Conservation (phyloP, 2,888 invertebrate genomes). For the Ptychoptera contaminata region DNA sequence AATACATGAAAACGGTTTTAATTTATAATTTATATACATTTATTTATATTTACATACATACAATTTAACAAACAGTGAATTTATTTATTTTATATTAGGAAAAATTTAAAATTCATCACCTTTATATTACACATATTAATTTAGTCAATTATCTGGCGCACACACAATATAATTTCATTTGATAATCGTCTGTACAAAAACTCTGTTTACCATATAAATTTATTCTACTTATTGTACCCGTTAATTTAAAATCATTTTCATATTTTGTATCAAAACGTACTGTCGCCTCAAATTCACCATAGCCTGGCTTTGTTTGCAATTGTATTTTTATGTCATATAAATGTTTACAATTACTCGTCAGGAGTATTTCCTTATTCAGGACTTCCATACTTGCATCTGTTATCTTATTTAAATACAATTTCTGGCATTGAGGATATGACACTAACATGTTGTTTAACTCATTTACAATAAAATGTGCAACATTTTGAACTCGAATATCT, state of each 20-base stretch:
- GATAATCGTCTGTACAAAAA: conserved; percentile 56
- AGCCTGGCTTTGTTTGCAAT: conserved; percentile 34
- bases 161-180: conserved; percentile 63
- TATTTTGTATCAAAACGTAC: conserved; percentile 33
- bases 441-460: conserved; percentile 47
- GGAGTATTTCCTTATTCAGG: conserved; percentile 24
- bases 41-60: too few relatives aligned
- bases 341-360: conserved; percentile 23
- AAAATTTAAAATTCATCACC: too few relatives aligned
- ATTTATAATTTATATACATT: too few relatives aligned
- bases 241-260: conserved; percentile 11
- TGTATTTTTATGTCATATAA: conserved; percentile 30
- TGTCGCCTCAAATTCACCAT: conserved; percentile 59
- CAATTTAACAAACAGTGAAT: too few relatives aligned
- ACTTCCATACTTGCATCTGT: conserved; percentile 47
- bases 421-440: conserved; percentile 47
- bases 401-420: conserved; percentile 43
- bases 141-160: conserved; percentile 32
- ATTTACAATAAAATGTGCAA: conserved; percentile 43
- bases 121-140: too few relatives aligned
- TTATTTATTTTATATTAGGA: too few relatives aligned
- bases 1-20: too few relatives aligned
- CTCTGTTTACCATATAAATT: conserved; percentile 72
- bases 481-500: conserved; percentile 37
- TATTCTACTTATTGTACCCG: conserved; percentile 58